Evolutionary conservation across 2,797 vertebrate species (phyloP).

Genomic region (Varecia variegata): DNA sequence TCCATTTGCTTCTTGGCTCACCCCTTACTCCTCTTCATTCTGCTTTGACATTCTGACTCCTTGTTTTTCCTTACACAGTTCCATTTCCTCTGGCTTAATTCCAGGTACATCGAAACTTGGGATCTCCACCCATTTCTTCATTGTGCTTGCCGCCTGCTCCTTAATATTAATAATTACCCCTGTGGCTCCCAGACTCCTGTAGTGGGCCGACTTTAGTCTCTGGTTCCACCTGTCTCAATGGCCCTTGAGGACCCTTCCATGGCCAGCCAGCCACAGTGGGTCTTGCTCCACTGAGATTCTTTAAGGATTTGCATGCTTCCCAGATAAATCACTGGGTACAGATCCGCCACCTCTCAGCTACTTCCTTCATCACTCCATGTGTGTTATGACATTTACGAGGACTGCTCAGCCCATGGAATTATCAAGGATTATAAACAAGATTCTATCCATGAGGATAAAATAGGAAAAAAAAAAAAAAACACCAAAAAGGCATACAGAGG

Average conservation of each 20-base stretch:
- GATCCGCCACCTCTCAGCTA: not conserved
- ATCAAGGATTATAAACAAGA: not conserved
- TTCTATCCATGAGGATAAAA: not conserved
- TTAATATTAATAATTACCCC: not conserved
- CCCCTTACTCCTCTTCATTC: not conserved
- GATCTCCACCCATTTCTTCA: not conserved
- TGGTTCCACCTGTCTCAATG: not conserved
- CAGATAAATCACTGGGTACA: not conserved
- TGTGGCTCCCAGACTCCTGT: not conserved
- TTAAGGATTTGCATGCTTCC: not conserved
- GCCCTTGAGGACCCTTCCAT: not conserved
- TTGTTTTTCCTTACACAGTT: not conserved
- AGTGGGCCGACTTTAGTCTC: not conserved
- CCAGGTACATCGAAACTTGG: not conserved
- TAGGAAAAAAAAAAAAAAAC: not conserved
- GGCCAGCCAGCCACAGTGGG: not conserved
- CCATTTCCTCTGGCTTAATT: not conserved
- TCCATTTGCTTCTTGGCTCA: not conserved
- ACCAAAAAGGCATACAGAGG: not conserved
- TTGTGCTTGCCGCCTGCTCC: not conserved
- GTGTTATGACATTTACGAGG: not conserved
- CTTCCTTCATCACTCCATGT: not conserved
- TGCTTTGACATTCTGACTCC: not conserved
- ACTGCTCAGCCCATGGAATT: not conserved
- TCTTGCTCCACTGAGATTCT: not conserved